A percentile compares a stretch with the other conserved stretches of the same genome.
Evolutionary conservation across 2,113 vertebrate species (phyloP).

Genomic region (Notothenia coriiceps): DNA sequence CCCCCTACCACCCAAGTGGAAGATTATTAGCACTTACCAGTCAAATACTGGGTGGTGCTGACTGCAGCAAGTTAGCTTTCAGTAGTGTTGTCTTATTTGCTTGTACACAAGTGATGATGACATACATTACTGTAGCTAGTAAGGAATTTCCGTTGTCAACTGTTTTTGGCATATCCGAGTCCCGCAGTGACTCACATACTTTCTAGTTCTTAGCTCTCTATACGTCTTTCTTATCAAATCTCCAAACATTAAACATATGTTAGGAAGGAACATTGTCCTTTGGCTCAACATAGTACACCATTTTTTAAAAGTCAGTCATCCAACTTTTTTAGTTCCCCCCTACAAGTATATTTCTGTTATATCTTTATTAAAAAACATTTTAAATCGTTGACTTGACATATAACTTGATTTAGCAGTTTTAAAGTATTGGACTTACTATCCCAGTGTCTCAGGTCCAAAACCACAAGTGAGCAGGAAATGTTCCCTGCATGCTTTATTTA

Average conservation of each 20-base stretch:
- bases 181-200: background rate
- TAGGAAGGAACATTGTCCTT: constrained; percentile 6
- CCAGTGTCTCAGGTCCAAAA: constrained; percentile 1
- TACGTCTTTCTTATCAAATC: constrained; percentile 6
- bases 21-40: constrained; percentile 73
- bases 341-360: background rate
- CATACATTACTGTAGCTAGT: constrained; percentile 1
- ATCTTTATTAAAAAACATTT: background rate
- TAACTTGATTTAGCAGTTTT: background rate
- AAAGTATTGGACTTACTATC: background rate
- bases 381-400: background rate
- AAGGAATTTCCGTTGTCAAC: constrained; percentile 8
- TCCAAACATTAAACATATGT: background rate
- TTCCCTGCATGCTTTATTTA: constrained; percentile 55
- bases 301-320: background rate
- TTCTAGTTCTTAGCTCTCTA: background rate
- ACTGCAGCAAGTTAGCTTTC: constrained; percentile 14
- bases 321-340: background rate
- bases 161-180: constrained; percentile 6
- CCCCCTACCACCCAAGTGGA: constrained; percentile 72
- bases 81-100: constrained; percentile 30
- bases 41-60: constrained; percentile 44
- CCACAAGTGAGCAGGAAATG: constrained; percentile 39
- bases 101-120: constrained; percentile 23
- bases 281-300: background rate